Evolutionary conservation across 2,888 invertebrate species (phyloP).

Genomic region (Fissipunctia ypsillon): DNA sequence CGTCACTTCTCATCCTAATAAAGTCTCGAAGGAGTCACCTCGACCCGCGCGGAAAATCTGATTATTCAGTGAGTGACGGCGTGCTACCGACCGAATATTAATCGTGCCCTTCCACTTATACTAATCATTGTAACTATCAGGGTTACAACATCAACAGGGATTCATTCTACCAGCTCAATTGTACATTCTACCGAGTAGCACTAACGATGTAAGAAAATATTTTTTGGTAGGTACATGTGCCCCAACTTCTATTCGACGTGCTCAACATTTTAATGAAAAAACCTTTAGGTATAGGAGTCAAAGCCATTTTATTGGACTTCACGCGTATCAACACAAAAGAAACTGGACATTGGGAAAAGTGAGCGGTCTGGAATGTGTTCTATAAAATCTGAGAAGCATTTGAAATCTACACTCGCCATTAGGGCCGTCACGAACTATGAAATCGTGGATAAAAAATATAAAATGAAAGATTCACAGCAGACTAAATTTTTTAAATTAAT

Average conservation of each 20-base stretch:
- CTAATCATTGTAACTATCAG: constrained; percentile 78
- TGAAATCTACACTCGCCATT: constrained; percentile 36
- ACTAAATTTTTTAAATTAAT: constrained; percentile 24
- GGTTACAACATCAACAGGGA: constrained; percentile 72
- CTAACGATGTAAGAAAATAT: constrained; percentile 76
- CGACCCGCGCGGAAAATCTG: constrained; percentile 79
- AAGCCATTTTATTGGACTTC: constrained; percentile 66
- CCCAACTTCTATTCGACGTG: constrained; percentile 67
- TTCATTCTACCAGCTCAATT: constrained; percentile 78
- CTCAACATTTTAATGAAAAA: constrained; percentile 58
- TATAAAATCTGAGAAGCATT: constrained; percentile 56
- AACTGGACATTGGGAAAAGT: constrained; percentile 50
- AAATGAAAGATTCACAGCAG: background rate
- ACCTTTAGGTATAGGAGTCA: constrained; percentile 60
- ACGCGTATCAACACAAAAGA: constrained; percentile 60
- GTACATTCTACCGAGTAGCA: constrained; percentile 74
- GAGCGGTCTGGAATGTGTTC: constrained; percentile 48
- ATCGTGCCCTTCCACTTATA: constrained; percentile 75
- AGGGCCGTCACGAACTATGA: constrained; percentile 15
- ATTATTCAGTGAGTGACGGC: constrained; percentile 80
- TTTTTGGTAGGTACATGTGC: constrained; percentile 68
- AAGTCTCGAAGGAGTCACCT: constrained; percentile 75
- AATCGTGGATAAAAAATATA: too few species aligned
- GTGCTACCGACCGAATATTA: constrained; percentile 80
- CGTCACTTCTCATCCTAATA: constrained; percentile 69